These are phyloP conservation scores for Synanthedon andrenaeformis DNA, from an alignment of 2,888 invertebrate genomes.

Conservation along the genomic window DNA sequence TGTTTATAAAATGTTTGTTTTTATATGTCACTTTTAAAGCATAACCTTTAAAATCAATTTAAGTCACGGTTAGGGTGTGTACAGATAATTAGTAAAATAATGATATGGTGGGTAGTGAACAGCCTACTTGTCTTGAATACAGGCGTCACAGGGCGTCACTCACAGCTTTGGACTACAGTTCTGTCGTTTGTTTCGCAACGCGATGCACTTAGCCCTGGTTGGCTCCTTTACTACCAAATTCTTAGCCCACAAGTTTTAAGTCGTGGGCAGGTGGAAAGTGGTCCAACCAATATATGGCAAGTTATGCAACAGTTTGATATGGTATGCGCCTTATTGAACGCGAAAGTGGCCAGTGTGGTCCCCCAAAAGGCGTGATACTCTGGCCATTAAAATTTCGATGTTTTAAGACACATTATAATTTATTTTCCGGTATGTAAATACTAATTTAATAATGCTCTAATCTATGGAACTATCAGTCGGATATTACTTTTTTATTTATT, in stretches of 20 bases:
- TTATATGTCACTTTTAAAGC: no score
- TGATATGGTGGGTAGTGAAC: conserved; percentile 34
- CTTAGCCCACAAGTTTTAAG: conserved; percentile 44
- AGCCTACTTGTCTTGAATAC: conserved; percentile 37
- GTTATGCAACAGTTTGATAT: conserved; percentile 51
- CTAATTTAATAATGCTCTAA: background rate
- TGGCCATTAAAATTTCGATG: background rate
- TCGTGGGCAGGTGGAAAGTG: conserved; percentile 65
- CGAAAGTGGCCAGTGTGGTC: conserved; percentile 38
- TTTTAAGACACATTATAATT: background rate
- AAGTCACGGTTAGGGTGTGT: conserved; percentile 13
- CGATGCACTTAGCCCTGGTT: conserved; percentile 26
- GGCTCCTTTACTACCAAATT: conserved; percentile 42
- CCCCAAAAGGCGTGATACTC: conserved; percentile 21
- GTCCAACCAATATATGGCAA: conserved; percentile 26
- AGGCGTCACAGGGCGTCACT: background rate
- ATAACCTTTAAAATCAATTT: no score
- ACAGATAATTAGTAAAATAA: conserved; percentile 13
- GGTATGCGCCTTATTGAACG: conserved; percentile 45
- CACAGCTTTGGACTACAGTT: conserved; percentile 24
- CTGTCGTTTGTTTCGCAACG: conserved; percentile 45
- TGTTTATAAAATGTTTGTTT: no score
- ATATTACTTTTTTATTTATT: no score
- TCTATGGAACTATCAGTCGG: no score
- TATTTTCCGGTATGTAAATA: background rate